Percentiles rank a stretch among this genome's conserved stretches.
Conservation (phyloP, 2,888 invertebrate species). For the Melitaea athalia region DNA sequence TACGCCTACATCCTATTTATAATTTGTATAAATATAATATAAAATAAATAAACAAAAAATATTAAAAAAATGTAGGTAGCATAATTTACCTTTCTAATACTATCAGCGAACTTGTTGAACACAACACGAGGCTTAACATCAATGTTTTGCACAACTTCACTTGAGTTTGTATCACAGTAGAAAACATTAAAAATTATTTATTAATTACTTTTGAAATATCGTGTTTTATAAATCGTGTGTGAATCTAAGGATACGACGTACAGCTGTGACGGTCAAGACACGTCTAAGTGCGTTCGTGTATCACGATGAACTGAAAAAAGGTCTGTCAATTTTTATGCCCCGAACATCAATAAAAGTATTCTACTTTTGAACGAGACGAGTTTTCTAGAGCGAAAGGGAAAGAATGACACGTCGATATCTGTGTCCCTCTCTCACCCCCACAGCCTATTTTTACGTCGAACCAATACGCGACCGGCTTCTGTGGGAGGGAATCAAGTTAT, state of each 20-base stretch:
- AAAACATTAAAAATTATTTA: slow-evolving; percentile 40
- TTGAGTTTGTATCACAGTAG: slow-evolving; percentile 32
- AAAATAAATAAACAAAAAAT: slow-evolving; percentile 2
- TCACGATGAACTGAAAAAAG: slow-evolving; percentile 80
- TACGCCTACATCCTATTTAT: too few species aligned
- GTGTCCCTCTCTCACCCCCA: slow-evolving; percentile 66
- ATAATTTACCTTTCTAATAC: slow-evolving; percentile 38
- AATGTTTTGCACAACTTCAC: slow-evolving; percentile 51
- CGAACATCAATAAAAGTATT: slow-evolving; percentile 80
- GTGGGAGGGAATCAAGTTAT: slow-evolving; percentile 77
- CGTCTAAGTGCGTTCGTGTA: slow-evolving; percentile 57
- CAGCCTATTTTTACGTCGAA: slow-evolving; percentile 75
- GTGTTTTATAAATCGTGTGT: too few species aligned
- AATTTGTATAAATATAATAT: not conserved
- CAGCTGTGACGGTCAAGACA: slow-evolving; percentile 50
- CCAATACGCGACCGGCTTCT: slow-evolving; percentile 73
- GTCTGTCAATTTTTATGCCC: slow-evolving; percentile 82
- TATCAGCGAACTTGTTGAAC: slow-evolving; percentile 37
- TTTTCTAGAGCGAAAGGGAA: slow-evolving; percentile 64
- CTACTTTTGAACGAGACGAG: slow-evolving; percentile 77
- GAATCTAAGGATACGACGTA: slow-evolving; percentile 55
- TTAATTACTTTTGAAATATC: slow-evolving; percentile 51
- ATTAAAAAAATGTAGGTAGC: too few species aligned
- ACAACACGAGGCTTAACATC: slow-evolving; percentile 49
- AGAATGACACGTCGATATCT: slow-evolving; percentile 50